These are phyloP conservation scores for Gambusia holbrooki DNA, from an alignment of 2,113 vertebrate genomes.

Conservation along the genomic window DNA sequence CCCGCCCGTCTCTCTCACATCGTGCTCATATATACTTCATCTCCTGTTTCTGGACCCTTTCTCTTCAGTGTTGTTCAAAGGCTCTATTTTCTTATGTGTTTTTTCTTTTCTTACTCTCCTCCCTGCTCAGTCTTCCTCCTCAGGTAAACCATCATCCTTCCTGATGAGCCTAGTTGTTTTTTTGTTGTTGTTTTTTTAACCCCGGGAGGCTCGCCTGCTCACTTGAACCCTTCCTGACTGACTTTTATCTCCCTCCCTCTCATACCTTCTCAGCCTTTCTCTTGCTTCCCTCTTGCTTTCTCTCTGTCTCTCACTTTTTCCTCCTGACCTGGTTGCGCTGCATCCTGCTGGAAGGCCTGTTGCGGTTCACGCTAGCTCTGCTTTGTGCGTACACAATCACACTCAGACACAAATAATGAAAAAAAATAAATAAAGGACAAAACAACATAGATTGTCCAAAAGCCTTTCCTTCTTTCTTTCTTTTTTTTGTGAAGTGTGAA, in stretches of 20 bases:
- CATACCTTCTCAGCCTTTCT: not conserved
- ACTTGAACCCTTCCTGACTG: constrained; percentile 24
- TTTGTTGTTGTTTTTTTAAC: not conserved
- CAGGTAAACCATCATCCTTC: constrained; percentile 20
- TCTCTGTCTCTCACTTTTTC: constrained; percentile 4
- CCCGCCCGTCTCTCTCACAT: not conserved
- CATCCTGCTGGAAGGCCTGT: constrained; percentile 32
- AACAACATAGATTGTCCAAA: not conserved
- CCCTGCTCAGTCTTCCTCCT: not conserved
- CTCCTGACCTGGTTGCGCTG: constrained; percentile 50
- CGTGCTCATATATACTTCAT: not conserved
- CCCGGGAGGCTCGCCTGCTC: not conserved
- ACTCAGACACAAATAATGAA: constrained; percentile 2
- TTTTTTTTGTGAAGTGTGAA: not conserved
- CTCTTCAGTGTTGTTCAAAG: not conserved
- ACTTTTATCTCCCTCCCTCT: constrained; percentile 18
- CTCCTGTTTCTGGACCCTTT: not conserved
- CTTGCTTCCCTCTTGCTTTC: not conserved
- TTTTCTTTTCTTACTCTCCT: not conserved
- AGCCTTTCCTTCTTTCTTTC: no score
- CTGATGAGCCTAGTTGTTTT: constrained; percentile 8
- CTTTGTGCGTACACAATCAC: not conserved
- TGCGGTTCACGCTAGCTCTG: constrained; percentile 23
- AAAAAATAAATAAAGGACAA: not conserved
- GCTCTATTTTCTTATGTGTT: not conserved